A percentile compares a stretch with the other conserved stretches of the same genome.
Conservation (phyloP, 2,113 vertebrate genomes). For the Coreoperca whiteheadi region DNA sequence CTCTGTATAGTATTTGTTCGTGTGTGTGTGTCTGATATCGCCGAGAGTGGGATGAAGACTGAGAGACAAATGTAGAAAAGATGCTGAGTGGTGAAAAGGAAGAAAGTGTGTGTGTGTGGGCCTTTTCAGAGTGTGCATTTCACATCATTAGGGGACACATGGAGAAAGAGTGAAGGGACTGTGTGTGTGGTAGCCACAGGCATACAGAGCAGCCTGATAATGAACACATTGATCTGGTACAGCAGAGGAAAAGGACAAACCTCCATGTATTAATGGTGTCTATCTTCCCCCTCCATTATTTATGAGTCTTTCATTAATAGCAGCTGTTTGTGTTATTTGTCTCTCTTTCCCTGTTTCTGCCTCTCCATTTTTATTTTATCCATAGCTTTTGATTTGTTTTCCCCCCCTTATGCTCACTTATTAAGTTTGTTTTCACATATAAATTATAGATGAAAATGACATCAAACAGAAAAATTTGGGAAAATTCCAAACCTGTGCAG, state of each 20-base stretch:
- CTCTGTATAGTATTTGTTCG: slow-evolving; percentile 26
- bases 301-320: slow-evolving; percentile 29
- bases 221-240: slow-evolving; percentile 76
- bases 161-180: slow-evolving; percentile 26
- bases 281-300: slow-evolving; percentile 31
- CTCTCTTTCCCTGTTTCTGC: slow-evolving; percentile 9
- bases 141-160: slow-evolving; percentile 48
- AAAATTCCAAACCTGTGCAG: slow-evolving; percentile 1
- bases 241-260: slow-evolving; percentile 63
- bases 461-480: slow-evolving; percentile 17
- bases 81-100: slow-evolving; percentile 9
- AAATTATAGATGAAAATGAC: slow-evolving; percentile 29
- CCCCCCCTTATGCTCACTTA: background rate
- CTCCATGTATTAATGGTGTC: slow-evolving; percentile 46
- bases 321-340: slow-evolving; percentile 22
- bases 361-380: background rate
- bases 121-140: slow-evolving; percentile 15
- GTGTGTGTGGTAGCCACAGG: slow-evolving; percentile 52
- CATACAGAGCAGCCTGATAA: slow-evolving; percentile 67
- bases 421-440: slow-evolving; percentile 38
- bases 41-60: slow-evolving; percentile 22
- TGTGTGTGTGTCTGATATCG: slow-evolving; percentile 14
- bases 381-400: slow-evolving; percentile 25
- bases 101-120: slow-evolving; percentile 6
- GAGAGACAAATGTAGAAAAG: slow-evolving; percentile 8